Conservation (phyloP, 2,113 vertebrate genomes). For the Tachuris rubrigastra region DNA sequence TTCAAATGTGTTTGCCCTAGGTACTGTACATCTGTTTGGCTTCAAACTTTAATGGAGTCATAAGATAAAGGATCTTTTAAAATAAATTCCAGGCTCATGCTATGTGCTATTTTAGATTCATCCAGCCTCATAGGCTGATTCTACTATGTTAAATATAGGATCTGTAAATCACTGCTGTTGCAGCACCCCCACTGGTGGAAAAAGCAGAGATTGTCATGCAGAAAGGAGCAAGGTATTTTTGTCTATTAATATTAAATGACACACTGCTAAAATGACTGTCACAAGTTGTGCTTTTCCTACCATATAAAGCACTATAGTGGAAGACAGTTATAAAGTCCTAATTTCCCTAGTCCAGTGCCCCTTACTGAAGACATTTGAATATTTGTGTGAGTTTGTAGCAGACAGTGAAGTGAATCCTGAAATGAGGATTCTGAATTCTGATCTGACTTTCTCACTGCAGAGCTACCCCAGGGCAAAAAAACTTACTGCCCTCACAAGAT, state of each 20-base stretch:
- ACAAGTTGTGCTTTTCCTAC: conserved; percentile 29
- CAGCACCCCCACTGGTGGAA: conserved; percentile 61
- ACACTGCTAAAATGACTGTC: conserved; percentile 10
- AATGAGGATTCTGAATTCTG: background rate
- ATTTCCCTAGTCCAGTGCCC: background rate
- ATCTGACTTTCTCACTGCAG: background rate
- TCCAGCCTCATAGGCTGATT: conserved; percentile 36
- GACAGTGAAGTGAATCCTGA: background rate
- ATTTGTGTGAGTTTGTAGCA: background rate
- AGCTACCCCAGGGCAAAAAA: background rate
- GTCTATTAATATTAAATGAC: conserved; percentile 56
- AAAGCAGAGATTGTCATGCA: conserved; percentile 25
- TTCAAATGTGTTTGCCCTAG: conserved; percentile 55
- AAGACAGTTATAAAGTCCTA: background rate
- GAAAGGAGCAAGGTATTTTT: conserved; percentile 37
- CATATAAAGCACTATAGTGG: conserved; percentile 10
- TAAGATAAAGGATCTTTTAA: conserved; percentile 61
- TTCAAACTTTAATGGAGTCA: conserved; percentile 54
- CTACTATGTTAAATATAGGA: conserved; percentile 49
- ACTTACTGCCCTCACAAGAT: background rate
- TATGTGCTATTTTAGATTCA: conserved; percentile 55
- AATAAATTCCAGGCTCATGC: conserved; percentile 61
- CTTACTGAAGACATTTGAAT: background rate
- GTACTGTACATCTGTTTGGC: conserved; percentile 59
- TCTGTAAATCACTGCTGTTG: conserved; percentile 49